A percentile compares a stretch with the other conserved stretches of the same genome.
Conservation (phyloP, 1,140 invertebrate genomes). For the Pomacea maculata region DNA sequence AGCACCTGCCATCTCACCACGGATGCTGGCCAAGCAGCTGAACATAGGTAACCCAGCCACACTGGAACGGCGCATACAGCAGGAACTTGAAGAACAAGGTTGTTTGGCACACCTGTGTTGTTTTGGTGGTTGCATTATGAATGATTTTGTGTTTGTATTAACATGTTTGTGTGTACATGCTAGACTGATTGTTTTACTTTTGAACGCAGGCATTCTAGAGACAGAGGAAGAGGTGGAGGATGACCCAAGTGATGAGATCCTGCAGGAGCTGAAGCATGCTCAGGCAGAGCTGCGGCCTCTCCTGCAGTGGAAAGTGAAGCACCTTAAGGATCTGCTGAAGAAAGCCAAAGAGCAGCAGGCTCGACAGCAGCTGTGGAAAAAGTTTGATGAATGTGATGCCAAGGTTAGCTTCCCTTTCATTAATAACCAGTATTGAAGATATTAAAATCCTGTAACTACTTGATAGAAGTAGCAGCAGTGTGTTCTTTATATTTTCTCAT, state of each 20-base stretch:
- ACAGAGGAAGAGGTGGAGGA: constrained; percentile 58
- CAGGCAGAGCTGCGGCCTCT: constrained; percentile 80
- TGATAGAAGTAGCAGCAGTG: too few relatives aligned
- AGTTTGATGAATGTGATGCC: constrained; percentile 75
- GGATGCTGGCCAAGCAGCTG: constrained; percentile 62
- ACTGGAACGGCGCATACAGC: constrained; percentile 82
- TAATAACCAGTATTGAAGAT: too few relatives aligned
- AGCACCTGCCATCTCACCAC: constrained; percentile 59
- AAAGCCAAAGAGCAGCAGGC: constrained; percentile 59
- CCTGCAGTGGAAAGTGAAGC: constrained; percentile 75
- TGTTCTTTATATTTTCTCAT: too few relatives aligned
- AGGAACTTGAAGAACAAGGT: constrained; percentile 88
- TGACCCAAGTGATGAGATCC: constrained; percentile 82
- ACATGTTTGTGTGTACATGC: neutral
- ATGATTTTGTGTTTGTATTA: neutral
- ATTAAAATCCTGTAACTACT: too few relatives aligned
- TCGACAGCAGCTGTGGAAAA: constrained; percentile 75
- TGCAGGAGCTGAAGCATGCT: constrained; percentile 82
- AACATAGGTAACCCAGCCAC: constrained; percentile 65
- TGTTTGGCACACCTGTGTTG: neutral
- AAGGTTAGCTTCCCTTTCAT: constrained; percentile 68
- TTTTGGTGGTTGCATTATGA: neutral
- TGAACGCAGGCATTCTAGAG: constrained; percentile 54
- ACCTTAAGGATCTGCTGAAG: constrained; percentile 71
- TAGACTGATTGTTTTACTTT: neutral